Conservation (phyloP, 2,888 invertebrate species). For the Amiota communis region DNA sequence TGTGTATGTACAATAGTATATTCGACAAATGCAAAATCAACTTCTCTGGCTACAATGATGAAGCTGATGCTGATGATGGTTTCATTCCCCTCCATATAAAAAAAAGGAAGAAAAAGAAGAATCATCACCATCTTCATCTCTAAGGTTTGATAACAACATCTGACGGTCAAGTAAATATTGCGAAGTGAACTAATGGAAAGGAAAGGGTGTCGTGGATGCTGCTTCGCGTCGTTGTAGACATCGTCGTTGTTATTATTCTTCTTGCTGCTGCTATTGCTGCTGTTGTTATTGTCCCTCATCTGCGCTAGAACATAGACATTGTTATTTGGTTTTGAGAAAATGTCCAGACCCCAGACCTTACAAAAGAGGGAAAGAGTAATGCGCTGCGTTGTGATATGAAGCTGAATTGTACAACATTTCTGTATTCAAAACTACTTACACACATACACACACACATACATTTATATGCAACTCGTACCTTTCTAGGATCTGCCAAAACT, state of each 20-base stretch:
- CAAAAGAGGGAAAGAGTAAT: constrained; percentile 10
- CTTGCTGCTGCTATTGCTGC: not conserved
- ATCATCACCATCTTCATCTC: not conserved
- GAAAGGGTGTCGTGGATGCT: not conserved
- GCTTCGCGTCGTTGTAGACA: not conserved
- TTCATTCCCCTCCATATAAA: not conserved
- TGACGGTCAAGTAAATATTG: constrained; percentile 3
- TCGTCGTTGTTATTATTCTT: not conserved
- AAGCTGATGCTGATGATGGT: not conserved
- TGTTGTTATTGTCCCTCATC: not conserved
- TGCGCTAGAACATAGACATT: constrained; percentile 13
- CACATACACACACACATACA: not conserved
- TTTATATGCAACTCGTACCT: not conserved
- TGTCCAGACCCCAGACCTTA: not conserved
- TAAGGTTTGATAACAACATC: not conserved
- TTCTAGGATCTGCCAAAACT: constrained; percentile 22
- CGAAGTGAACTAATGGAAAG: not conserved
- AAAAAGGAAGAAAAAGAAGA: not conserved
- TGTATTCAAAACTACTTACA: constrained; percentile 29
- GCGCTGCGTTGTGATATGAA: constrained; percentile 10
- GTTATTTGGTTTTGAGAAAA: constrained; percentile 24
- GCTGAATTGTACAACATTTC: constrained; percentile 13
- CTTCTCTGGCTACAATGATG: not conserved
- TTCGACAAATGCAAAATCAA: constrained; percentile 5
- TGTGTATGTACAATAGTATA: no score